Conservation (phyloP, 2,797 vertebrate genomes). For the Epinephelus awoara region DNA sequence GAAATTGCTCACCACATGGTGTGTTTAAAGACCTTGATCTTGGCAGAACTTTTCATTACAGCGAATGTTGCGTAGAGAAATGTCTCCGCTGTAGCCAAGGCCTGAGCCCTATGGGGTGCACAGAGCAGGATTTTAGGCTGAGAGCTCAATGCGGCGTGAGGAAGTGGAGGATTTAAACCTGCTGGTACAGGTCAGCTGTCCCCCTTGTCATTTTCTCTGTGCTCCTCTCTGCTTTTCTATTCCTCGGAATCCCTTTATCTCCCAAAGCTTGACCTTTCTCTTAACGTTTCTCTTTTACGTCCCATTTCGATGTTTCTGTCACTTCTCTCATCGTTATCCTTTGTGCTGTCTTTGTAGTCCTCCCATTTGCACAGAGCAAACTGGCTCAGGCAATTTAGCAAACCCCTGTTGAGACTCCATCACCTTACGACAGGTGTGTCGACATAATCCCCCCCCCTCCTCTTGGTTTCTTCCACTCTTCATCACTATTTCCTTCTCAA, state of each 20-base stretch:
- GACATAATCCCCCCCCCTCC: not conserved
- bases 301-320: conserved; percentile 6
- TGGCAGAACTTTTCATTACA: conserved; percentile 59
- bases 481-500: conserved; percentile 25
- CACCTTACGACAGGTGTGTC: conserved; percentile 15
- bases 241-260: conserved; percentile 14
- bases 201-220: conserved; percentile 14
- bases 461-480: conserved; percentile 7
- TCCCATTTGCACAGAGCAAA: conserved; percentile 24
- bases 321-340: conserved; percentile 13
- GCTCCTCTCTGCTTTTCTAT: conserved; percentile 13
- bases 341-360: conserved; percentile 1
- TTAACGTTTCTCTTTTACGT: conserved; percentile 13
- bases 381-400: conserved; percentile 33
- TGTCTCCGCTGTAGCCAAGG: conserved; percentile 30
- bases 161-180: conserved; percentile 52
- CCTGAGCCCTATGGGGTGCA: conserved; percentile 42
- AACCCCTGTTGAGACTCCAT: conserved; percentile 6
- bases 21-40: conserved; percentile 65
- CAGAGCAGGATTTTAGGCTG: conserved; percentile 49
- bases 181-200: conserved; percentile 45
- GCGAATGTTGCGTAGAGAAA: conserved; percentile 48
- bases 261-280: conserved; percentile 16
- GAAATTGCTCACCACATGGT: conserved; percentile 44
- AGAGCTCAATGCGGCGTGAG: conserved; percentile 55